These are phyloP conservation scores for Cryptotis parvus DNA, from an alignment of 2,113 vertebrate genomes.

Conservation along the genomic window DNA sequence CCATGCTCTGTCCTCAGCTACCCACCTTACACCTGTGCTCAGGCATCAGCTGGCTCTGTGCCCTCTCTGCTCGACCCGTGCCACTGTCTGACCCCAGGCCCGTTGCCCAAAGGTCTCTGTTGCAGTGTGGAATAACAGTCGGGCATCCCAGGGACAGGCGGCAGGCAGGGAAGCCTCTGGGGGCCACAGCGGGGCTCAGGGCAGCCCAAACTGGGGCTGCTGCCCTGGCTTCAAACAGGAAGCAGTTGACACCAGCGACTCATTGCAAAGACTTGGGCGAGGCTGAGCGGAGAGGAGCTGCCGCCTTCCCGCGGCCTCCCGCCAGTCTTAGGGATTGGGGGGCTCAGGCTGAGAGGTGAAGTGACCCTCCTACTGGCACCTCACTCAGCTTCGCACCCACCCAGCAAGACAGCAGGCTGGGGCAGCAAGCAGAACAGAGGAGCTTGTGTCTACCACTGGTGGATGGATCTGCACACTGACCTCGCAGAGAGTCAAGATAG, in stretches of 20 bases:
- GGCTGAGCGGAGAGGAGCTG: not conserved
- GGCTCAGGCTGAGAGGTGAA: not conserved
- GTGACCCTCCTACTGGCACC: too few relatives aligned
- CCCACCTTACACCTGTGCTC: not conserved
- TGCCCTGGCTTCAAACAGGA: constrained; percentile 68
- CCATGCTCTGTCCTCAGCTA: too few relatives aligned
- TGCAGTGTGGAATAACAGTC: not conserved
- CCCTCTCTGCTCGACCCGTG: not conserved
- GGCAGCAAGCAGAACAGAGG: too few relatives aligned
- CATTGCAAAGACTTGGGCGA: constrained; percentile 56
- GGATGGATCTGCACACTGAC: not conserved
- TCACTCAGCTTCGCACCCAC: too few relatives aligned
- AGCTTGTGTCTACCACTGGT: not conserved
- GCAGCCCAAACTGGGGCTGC: not conserved
- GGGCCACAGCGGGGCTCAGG: not conserved
- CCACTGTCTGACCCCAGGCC: not conserved
- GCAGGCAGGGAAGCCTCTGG: too few relatives aligned
- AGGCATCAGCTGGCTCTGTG: not conserved
- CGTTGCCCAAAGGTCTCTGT: not conserved
- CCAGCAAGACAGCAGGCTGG: too few relatives aligned
- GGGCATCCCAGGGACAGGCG: too few relatives aligned
- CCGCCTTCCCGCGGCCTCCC: not conserved
- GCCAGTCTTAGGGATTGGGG: too few relatives aligned
- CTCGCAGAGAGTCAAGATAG: too few relatives aligned
- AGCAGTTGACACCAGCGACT: constrained; percentile 63